Conservation (phyloP, 1,140 invertebrate species). For the Drosophila pectinifera region DNA sequence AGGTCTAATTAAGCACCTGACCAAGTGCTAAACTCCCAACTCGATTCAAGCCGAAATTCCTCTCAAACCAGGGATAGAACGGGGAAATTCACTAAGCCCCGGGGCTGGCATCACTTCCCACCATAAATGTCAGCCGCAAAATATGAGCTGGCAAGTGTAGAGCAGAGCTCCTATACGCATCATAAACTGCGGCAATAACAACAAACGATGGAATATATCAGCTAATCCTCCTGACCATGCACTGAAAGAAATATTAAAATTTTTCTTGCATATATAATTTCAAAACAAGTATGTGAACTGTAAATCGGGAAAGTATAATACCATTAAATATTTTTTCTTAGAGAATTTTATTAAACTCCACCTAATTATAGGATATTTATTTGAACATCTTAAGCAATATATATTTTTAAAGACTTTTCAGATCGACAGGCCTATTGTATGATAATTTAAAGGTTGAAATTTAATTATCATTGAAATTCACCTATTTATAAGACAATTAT, state of each 20-base stretch:
- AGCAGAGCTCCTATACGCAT: constrained; percentile 64
- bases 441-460: too few relatives aligned
- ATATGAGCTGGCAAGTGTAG: constrained; percentile 74
- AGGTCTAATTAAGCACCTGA: constrained; percentile 65
- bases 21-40: constrained; percentile 10
- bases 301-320: too few relatives aligned
- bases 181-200: constrained; percentile 77
- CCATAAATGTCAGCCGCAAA: constrained; percentile 76
- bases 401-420: too few relatives aligned
- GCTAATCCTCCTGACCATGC: constrained; percentile 63
- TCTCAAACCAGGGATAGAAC: constrained; percentile 8
- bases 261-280: too few relatives aligned
- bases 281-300: too few relatives aligned
- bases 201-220: constrained; percentile 65
- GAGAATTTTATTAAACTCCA: too few relatives aligned
- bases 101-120: constrained; percentile 68
- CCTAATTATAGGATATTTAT: too few relatives aligned
- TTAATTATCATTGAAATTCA: too few relatives aligned
- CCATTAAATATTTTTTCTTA: too few relatives aligned
- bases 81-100: constrained; percentile 12
- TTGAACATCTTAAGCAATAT: too few relatives aligned
- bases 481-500: too few relatives aligned
- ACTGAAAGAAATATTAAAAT: not conserved
- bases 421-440: too few relatives aligned
- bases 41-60: not conserved